Evolutionary conservation across 2,797 vertebrate species (phyloP).

Genomic region (Scarus forsteni): DNA sequence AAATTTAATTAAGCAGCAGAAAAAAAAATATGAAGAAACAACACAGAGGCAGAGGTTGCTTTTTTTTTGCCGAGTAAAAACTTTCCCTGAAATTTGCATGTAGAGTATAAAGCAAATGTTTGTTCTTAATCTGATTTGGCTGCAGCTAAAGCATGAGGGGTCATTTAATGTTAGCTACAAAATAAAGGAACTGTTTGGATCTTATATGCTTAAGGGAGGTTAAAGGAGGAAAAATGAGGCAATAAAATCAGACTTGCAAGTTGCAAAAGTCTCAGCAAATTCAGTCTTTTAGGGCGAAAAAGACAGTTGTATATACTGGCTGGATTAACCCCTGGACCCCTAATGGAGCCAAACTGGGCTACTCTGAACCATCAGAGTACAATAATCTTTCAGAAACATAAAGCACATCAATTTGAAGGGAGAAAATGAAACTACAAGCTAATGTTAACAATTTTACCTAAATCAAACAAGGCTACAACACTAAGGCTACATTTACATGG

Average conservation of each 20-base stretch:
- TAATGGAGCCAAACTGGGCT: too few species aligned
- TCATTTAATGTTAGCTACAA: conserved; percentile 34
- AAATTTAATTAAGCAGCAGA: conserved; percentile 34
- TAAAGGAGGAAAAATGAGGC: background rate
- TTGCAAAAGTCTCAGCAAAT: conserved; percentile 5
- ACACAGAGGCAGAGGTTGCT: conserved; percentile 1
- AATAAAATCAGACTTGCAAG: conserved; percentile 4
- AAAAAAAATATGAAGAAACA: conserved; percentile 10
- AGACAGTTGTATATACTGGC: too few species aligned
- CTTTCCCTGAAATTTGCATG: conserved; percentile 41
- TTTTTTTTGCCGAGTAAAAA: conserved; percentile 14
- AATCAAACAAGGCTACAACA: too few species aligned
- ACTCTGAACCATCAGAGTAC: too few species aligned
- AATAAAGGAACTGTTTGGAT: conserved; percentile 20
- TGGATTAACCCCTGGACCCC: too few species aligned
- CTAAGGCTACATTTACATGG: too few species aligned
- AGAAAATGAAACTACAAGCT: too few species aligned
- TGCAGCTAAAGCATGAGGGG: conserved; percentile 20
- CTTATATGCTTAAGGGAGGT: background rate
- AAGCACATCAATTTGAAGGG: too few species aligned
- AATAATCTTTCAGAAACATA: background rate
- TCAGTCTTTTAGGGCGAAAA: conserved; percentile 28
- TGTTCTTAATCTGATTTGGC: conserved; percentile 43
- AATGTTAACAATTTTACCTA: too few species aligned
- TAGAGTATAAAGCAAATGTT: conserved; percentile 10